Evolutionary conservation across 2,797 vertebrate species (phyloP).

Genomic region (Bradypodion ventrale): DNA sequence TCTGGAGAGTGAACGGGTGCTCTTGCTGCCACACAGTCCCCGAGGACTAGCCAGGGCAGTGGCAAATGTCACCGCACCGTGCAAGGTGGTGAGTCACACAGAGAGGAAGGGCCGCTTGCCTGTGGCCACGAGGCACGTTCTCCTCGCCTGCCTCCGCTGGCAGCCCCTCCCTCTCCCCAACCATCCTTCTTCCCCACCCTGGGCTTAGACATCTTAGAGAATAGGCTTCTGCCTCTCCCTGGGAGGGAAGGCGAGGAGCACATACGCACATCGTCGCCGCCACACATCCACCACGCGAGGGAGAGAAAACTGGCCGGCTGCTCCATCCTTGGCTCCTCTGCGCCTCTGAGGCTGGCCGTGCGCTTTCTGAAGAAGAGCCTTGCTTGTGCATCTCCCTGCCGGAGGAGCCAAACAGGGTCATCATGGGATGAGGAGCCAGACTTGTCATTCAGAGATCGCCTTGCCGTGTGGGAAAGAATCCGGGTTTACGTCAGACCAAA

Average conservation of each 20-base stretch:
- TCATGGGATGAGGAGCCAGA: constrained; percentile 58
- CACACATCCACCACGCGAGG: rapidly evolving
- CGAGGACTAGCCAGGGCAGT: background rate
- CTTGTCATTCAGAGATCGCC: background rate
- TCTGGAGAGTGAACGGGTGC: background rate
- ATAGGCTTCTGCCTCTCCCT: constrained; percentile 72
- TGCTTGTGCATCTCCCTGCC: background rate
- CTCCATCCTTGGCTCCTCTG: background rate
- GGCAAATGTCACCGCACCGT: background rate
- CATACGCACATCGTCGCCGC: background rate
- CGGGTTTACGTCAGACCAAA: constrained; percentile 44
- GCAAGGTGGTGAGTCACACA: constrained; percentile 29
- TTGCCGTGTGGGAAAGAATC: constrained; percentile 5
- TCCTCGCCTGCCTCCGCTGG: constrained; percentile 45
- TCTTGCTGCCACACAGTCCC: constrained; percentile 8
- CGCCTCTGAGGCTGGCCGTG: background rate
- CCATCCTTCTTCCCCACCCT: constrained; percentile 63
- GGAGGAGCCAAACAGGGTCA: constrained; percentile 1
- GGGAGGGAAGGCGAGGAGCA: constrained; percentile 34
- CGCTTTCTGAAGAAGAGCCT: background rate
- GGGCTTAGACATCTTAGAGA: constrained; percentile 59
- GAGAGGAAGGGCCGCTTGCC: no score
- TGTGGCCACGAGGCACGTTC: constrained; percentile 45
- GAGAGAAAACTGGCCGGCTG: background rate
- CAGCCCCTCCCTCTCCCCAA: constrained; percentile 35